phyloP scores from a whole-genome alignment of 92 coral and sea anemone genomes.

The Parazoanthus darwini region DNA sequence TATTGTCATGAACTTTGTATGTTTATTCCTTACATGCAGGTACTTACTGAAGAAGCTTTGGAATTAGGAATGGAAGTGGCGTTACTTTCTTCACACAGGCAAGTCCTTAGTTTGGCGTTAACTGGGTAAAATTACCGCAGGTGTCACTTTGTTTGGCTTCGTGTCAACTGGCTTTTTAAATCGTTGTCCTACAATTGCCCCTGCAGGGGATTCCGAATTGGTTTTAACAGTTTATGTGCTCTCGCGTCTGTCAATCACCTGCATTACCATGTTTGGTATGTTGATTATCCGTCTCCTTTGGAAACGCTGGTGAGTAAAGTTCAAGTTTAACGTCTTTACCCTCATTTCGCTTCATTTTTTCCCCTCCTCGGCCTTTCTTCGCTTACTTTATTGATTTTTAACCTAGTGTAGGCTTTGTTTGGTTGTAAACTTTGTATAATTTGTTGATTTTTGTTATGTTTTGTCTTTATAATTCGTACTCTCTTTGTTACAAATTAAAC shows the following conservation, averaged over 20 bases:
- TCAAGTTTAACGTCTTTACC: too few species aligned
- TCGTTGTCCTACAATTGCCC: background rate
- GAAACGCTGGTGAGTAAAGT: conserved; percentile 77
- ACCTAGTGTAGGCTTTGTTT: too few species aligned
- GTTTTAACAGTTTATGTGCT: conserved; percentile 98
- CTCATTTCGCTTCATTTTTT: too few species aligned
- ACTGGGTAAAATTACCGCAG: too few species aligned
- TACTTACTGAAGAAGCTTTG: conserved; percentile 79
- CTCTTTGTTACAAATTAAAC: too few species aligned
- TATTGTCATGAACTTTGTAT: background rate
- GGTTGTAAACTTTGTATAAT: too few species aligned
- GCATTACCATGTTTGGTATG: conserved; percentile 91
- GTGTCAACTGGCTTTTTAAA: too few species aligned
- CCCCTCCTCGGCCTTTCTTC: too few species aligned
- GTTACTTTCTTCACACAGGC: conserved; percentile 86
- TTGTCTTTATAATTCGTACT: too few species aligned
- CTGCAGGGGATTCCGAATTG: conserved; percentile 89
- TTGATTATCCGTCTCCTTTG: conserved; percentile 68
- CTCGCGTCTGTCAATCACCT: conserved; percentile 97
- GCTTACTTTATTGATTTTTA: too few species aligned
- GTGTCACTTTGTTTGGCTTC: too few species aligned
- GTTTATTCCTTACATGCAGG: conserved; percentile 34
- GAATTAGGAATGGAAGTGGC: conserved; percentile 73
- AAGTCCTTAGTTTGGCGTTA: conserved; percentile 4
- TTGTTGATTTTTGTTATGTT: too few species aligned